These are phyloP conservation scores for Spheniscus mendiculus DNA, from an alignment of 2,113 vertebrate genomes.

Conservation along the genomic window DNA sequence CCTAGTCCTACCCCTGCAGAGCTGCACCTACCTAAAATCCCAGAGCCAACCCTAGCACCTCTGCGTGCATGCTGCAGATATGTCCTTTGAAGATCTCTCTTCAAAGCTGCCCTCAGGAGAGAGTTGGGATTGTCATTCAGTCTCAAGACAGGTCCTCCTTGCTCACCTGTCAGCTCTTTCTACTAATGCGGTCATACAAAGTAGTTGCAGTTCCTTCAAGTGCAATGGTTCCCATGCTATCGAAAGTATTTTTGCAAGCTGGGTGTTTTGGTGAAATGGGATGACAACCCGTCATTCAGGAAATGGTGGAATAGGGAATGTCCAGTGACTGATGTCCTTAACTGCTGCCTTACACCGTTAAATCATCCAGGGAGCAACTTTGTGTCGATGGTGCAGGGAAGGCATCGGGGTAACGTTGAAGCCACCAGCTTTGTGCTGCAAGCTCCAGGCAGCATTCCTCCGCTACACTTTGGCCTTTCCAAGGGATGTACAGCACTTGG, in stretches of 20 bases:
- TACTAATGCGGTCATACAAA: neutral
- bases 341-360: neutral
- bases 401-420: accelerated
- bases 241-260: neutral
- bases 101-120: neutral
- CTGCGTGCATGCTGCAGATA: accelerated
- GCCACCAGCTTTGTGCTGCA: neutral
- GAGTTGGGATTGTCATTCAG: neutral
- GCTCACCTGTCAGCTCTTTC: neutral
- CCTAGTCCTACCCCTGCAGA: neutral
- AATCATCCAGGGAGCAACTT: neutral
- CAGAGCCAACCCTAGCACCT: neutral
- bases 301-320: neutral
- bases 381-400: neutral
- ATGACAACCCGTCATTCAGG: neutral
- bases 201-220: neutral
- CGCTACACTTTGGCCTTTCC: neutral
- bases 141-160: neutral
- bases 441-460: neutral
- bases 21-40: neutral
- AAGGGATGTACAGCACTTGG: neutral
- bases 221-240: accelerated
- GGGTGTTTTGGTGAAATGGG: accelerated
- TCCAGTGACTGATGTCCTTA: accelerated
- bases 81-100: neutral